Evolutionary conservation across 1,140 invertebrate species (phyloP), one percentile per base, ranked within the genome.

Genomic region (Pogonomyrmex barbatus): DNA sequence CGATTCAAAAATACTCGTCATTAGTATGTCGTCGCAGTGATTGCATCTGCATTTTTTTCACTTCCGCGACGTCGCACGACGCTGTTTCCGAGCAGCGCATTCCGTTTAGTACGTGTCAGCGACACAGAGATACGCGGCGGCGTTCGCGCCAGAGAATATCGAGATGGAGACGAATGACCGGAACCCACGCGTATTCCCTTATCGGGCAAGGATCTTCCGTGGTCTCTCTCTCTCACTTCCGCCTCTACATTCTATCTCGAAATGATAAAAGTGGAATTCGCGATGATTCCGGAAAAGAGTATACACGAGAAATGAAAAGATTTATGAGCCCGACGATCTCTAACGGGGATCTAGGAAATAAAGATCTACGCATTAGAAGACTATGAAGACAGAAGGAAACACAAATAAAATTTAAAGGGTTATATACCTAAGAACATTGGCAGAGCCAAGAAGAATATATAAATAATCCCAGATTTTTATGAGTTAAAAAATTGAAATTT

Each of bases 21-120:
- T 70, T 81, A 81, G 50, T 81, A 81, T 36, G 47, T 81, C 47
- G 50, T 81, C 50, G 79, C 54, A 56, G 47, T 58, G 75, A 71
- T 45, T 87, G 60, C 71, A 62, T 83, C 65, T 78, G 85, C 88
- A 78, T 54, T 84, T 88, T 85, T 85, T 89, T 30, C 47, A 75
- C 78, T 89, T 89, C 85, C 85, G 88, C 73, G 52, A 89, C 45
- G 76, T 65, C 50, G 60, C 45, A 42, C 70, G 77, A 83, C 67
- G 68, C 71, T 62, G 83, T 83, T 75, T 83, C 70, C 54, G 68
- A 68, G 76, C 36, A 62, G 77, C 75, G 76, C 85, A 87, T 89
- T 90, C 75, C 79, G 85, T 82, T 90, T 87, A 58, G 85, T 85
- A 87, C 75, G 87, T 87, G 90, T 90, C 89, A 88, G 79, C 87